phyloP scores from a whole-genome alignment of 2,113 vertebrate species.

The Atrichornis clamosus region DNA sequence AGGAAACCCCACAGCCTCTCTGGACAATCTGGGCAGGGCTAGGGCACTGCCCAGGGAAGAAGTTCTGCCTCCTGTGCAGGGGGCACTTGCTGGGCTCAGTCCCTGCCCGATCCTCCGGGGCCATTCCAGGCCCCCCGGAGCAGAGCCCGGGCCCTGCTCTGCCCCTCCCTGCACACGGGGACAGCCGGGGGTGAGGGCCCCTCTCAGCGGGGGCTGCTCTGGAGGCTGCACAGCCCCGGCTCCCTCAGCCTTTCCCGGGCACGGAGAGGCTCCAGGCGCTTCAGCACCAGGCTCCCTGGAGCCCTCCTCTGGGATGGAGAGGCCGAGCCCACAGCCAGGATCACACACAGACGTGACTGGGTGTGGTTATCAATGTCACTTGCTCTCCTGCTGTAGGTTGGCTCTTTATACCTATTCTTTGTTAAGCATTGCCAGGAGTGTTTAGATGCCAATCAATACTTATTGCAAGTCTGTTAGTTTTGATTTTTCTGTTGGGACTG shows the following conservation, averaged over 20 bases:
- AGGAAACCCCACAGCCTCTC: not conserved
- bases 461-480: not conserved
- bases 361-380: not conserved
- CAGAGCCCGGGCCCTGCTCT: not conserved
- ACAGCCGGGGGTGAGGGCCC: too few relatives aligned
- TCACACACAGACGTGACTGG: not conserved
- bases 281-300: too few relatives aligned
- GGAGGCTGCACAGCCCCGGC: not conserved
- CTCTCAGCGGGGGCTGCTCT: too few relatives aligned
- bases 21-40: not conserved
- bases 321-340: not conserved
- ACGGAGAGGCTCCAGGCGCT: not conserved
- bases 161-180: not conserved
- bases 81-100: too few relatives aligned
- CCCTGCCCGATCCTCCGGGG: not conserved
- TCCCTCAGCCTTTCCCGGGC: not conserved
- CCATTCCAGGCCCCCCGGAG: not conserved
- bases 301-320: not conserved
- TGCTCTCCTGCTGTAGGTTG: not conserved
- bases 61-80: too few relatives aligned
- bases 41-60: not conserved
- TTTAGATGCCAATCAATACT: not conserved
- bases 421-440: not conserved
- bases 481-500: not conserved
- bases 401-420: not conserved